Evolutionary conservation across 2,888 invertebrate species (phyloP).

Genomic region (Mystacides longicornis): DNA sequence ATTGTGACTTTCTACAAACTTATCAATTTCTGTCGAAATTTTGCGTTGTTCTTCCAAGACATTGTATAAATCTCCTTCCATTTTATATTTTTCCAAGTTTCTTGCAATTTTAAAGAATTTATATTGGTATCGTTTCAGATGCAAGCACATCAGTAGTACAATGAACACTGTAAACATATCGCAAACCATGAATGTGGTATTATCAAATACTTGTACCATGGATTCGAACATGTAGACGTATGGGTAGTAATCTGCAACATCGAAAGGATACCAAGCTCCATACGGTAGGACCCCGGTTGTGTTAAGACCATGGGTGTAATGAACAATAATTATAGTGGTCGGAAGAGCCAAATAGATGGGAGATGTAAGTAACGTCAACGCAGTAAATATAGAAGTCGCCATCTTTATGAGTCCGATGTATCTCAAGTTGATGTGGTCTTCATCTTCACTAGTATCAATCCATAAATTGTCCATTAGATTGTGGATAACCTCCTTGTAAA

Average conservation of each 20-base stretch:
- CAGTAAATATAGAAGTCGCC: background rate
- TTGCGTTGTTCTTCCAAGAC: background rate
- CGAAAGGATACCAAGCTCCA: background rate
- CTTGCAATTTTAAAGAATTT: background rate
- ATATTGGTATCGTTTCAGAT: background rate
- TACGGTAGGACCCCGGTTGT: background rate
- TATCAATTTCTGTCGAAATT: background rate
- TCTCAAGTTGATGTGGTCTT: background rate
- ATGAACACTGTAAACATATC: background rate
- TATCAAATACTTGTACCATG: background rate
- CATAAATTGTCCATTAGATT: background rate
- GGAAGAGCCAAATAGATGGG: background rate
- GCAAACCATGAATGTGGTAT: background rate
- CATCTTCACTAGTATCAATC: background rate
- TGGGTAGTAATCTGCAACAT: background rate
- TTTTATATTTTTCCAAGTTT: background rate
- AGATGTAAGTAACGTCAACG: background rate
- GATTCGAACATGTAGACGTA: background rate
- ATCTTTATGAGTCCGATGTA: background rate
- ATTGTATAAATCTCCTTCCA: background rate
- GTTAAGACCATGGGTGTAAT: background rate
- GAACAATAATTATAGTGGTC: background rate
- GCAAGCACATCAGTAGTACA: background rate
- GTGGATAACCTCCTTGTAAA: background rate
- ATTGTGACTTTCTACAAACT: background rate